These are phyloP conservation scores for Tenthredo notha DNA, from an alignment of 2,888 invertebrate species.

Conservation along the genomic window DNA sequence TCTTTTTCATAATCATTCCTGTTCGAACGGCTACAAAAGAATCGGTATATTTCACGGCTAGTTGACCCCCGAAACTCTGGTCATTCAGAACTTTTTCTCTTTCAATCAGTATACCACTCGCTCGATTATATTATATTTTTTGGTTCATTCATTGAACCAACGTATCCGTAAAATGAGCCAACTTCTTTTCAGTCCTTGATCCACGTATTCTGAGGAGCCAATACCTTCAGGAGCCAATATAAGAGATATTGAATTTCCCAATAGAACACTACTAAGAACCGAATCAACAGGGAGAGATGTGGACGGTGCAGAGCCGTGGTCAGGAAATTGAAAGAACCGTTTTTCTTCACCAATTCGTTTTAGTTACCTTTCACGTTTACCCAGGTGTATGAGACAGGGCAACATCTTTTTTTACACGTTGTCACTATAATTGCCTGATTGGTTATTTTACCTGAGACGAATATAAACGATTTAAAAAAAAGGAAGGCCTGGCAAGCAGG, in stretches of 20 bases:
- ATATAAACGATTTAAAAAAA: background rate
- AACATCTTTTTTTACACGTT: background rate
- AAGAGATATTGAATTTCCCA: constrained; percentile 38
- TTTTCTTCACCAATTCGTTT: constrained; percentile 17
- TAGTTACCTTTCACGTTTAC: constrained; percentile 32
- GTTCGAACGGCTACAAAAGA: constrained; percentile 22
- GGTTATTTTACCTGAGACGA: background rate
- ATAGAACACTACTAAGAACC: constrained; percentile 22
- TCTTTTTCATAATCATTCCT: background rate
- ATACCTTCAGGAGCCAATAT: constrained; percentile 39
- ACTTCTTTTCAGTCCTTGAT: constrained; percentile 55
- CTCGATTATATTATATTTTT: constrained; percentile 38
- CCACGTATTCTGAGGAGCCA: constrained; percentile 54
- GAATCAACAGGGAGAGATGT: constrained; percentile 14
- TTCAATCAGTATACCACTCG: constrained; percentile 19
- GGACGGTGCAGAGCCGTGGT: constrained; percentile 6
- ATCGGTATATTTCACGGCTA: constrained; percentile 42
- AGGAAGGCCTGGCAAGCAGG: constrained; percentile 11
- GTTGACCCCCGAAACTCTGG: constrained; percentile 38
- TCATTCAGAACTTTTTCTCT: constrained; percentile 28
- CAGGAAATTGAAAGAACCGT: constrained; percentile 46
- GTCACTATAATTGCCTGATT: background rate
- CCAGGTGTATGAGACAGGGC: background rate
- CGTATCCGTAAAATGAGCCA: constrained; percentile 64
- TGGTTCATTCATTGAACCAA: constrained; percentile 63